phyloP scores from a whole-genome alignment of 2,888 invertebrate genomes.

The Brenthis ino region DNA sequence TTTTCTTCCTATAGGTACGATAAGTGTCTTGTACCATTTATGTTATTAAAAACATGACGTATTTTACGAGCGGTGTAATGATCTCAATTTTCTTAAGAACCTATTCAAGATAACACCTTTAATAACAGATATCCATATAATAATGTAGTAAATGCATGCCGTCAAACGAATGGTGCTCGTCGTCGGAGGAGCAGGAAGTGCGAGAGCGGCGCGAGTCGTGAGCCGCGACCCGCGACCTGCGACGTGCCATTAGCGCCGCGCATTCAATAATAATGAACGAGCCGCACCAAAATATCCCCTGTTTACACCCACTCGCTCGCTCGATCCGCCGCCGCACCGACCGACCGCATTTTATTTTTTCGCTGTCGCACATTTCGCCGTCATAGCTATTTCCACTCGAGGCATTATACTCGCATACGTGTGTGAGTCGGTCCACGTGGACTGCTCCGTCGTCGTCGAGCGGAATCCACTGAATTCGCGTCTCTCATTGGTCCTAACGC shows the following conservation, averaged over 20 bases:
- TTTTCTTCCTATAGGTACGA: slow-evolving; percentile 29
- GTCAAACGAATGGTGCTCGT: slow-evolving; percentile 27
- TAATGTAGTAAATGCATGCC: slow-evolving; percentile 33
- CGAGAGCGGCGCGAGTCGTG: slow-evolving; percentile 27
- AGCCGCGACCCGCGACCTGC: slow-evolving; percentile 56
- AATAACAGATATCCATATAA: slow-evolving; percentile 25
- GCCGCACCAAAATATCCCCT: slow-evolving; percentile 81
- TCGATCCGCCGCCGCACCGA: slow-evolving; percentile 66
- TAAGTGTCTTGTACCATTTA: slow-evolving; percentile 26
- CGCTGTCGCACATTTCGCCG: slow-evolving; percentile 83
- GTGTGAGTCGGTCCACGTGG: slow-evolving; percentile 80
- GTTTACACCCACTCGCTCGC: slow-evolving; percentile 80
- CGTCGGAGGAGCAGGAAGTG: slow-evolving; percentile 36
- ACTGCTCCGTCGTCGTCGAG: slow-evolving; percentile 75
- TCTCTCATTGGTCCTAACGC: slow-evolving; percentile 58
- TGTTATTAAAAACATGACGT: slow-evolving; percentile 18
- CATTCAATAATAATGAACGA: slow-evolving; percentile 82
- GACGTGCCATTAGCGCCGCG: slow-evolving; percentile 74
- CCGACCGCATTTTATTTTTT: slow-evolving; percentile 83
- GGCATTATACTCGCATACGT: slow-evolving; percentile 75
- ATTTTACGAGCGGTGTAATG: slow-evolving; percentile 18
- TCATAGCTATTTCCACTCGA: slow-evolving; percentile 83
- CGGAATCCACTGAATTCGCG: slow-evolving; percentile 62
- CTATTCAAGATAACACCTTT: slow-evolving; percentile 1
- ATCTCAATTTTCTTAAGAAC: slow-evolving; percentile 10